Evolutionary conservation across 2,113 vertebrate species (phyloP).

Genomic region (Podilymbus podiceps): DNA sequence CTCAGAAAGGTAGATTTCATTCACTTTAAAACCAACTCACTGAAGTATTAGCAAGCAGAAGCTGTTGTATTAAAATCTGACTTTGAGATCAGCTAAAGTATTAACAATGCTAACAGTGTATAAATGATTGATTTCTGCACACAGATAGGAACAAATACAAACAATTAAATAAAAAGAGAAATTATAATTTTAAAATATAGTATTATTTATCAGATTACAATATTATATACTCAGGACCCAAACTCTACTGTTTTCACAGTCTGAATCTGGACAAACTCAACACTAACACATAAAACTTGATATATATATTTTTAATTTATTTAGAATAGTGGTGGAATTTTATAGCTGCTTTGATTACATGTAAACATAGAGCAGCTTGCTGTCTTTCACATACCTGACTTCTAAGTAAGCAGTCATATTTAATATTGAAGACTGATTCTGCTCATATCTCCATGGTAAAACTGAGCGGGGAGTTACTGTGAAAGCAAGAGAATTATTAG

Average conservation of each 20-base stretch:
- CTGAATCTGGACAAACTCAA: neutral
- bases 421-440: neutral
- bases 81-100: conserved; percentile 28
- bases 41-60: neutral
- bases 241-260: neutral
- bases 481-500: neutral
- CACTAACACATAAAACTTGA: neutral
- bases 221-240: neutral
- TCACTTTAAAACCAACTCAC: neutral
- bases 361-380: neutral
- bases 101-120: neutral
- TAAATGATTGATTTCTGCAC: neutral
- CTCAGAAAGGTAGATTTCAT: neutral
- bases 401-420: neutral
- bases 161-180: neutral
- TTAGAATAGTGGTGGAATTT: neutral
- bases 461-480: neutral
- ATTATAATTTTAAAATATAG: neutral
- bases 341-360: neutral
- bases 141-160: neutral
- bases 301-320: too few relatives aligned
- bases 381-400: neutral
- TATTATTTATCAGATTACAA: neutral
- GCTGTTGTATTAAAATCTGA: neutral
- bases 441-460: neutral